Evolutionary conservation across 2,888 invertebrate species (phyloP).

Genomic region (Eupelmus urozonus): DNA sequence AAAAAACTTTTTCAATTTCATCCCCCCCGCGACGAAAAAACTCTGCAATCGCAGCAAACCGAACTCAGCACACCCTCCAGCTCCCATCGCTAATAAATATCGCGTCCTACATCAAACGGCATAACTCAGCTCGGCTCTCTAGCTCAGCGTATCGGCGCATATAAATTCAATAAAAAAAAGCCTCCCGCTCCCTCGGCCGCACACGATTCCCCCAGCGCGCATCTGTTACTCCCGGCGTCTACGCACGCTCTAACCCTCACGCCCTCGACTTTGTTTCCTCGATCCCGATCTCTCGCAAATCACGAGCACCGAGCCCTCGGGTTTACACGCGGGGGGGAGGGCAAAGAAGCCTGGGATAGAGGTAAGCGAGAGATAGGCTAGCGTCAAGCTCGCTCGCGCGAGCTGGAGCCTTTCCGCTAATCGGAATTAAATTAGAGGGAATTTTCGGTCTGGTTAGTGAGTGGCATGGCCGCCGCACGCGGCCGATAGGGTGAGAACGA

Average conservation of each 20-base stretch:
- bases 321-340: not conserved
- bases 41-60: slow-evolving; percentile 14
- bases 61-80: not conserved
- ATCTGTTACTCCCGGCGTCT: slow-evolving; percentile 39
- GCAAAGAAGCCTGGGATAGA: no score
- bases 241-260: not conserved
- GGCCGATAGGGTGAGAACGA: no score
- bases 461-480: no score
- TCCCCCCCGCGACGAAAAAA: not conserved
- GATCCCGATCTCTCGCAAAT: slow-evolving; percentile 18
- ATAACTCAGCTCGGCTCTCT: slow-evolving; percentile 32
- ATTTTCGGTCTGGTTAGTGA: no score
- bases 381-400: no score
- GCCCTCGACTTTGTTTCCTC: slow-evolving; percentile 16
- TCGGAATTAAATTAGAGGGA: no score
- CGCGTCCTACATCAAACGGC: slow-evolving; percentile 34
- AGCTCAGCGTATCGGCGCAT: slow-evolving; percentile 42
- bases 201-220: slow-evolving; percentile 46
- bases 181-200: not conserved
- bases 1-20: slow-evolving; percentile 19
- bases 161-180: slow-evolving; percentile 56
- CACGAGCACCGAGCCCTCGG: slow-evolving; percentile 17
- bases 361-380: no score
- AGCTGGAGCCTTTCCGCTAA: no score
- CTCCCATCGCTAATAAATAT: slow-evolving; percentile 44